Conservation (phyloP, 2,888 invertebrate genomes). For the Phoenoteleia sp. region DNA sequence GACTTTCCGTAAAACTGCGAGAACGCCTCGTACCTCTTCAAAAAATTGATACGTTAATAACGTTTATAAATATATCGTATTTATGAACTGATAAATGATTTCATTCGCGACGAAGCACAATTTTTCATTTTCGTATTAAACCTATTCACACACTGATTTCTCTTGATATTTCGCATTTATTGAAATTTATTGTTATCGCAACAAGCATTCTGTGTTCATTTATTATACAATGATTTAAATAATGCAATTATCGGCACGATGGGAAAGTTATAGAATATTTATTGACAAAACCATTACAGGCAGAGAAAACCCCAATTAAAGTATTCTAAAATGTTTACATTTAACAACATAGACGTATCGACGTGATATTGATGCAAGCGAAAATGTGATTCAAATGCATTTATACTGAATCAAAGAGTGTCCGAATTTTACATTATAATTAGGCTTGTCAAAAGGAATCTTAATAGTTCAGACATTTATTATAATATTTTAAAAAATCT, state of each 20-base stretch:
- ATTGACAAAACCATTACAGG: slow-evolving; percentile 14
- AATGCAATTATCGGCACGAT: slow-evolving; percentile 1
- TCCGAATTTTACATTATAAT: too few species aligned
- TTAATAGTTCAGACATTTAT: too few species aligned
- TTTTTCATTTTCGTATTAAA: slow-evolving; percentile 31
- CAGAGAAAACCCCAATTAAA: slow-evolving; percentile 16
- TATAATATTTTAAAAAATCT: too few species aligned
- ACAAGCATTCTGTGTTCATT: slow-evolving; percentile 32
- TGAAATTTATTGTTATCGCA: slow-evolving; percentile 39
- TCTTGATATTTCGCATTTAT: neutral
- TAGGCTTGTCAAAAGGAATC: too few species aligned
- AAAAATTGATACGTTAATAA: slow-evolving; percentile 40
- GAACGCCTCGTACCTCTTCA: slow-evolving; percentile 1
- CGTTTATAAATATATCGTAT: slow-evolving; percentile 35
- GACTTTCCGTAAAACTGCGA: slow-evolving; percentile 26
- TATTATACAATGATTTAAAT: slow-evolving; percentile 34
- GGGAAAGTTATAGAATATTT: slow-evolving; percentile 19
- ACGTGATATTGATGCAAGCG: slow-evolving; percentile 4
- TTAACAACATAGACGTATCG: slow-evolving; percentile 7
- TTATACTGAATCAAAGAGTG: slow-evolving; percentile 7
- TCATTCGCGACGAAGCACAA: slow-evolving; percentile 42
- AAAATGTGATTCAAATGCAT: slow-evolving; percentile 19
- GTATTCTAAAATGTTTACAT: slow-evolving; percentile 33
- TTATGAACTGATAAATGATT: slow-evolving; percentile 43
- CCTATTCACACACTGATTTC: slow-evolving; percentile 11